Base-by-base conservation (phyloP, 2,888 invertebrate genomes). In the Oasisia sp. region DNA sequence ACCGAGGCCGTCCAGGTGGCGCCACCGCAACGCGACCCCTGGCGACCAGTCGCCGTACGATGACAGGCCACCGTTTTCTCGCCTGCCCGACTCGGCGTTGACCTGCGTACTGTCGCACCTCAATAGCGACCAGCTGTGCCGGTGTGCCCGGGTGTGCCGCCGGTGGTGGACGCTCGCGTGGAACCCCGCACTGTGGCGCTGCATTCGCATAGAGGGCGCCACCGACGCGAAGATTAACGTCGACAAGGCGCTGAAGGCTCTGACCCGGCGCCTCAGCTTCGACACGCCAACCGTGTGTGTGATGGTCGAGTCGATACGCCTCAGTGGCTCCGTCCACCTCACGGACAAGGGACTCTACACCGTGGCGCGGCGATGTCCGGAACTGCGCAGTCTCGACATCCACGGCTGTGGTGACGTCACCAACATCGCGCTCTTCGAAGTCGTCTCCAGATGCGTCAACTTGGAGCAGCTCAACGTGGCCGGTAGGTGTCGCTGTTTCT, bases 381-480 rank as follows among this genome's bases (percentile, higher is more conserved):
- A 98, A 95, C 96, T 98, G 92, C 97, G 98, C 8, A 98, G 98
- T 95, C 96, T 98, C 92, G 98, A 98, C 93, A 97, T 98, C 92
- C 98, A 98, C 93, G 97, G 97, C 1, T 98, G 98, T 94, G 97
- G 97, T 92, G 97, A 97, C 93, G 97, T 98, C 94, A 98, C 98
- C 92, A 98, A 98, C 94, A 97, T 97, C 91, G 97, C 98, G 0
- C 96, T 98, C 92, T 97, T 97, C 92, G 98, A 98, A 94, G 97
- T 98, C 12, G 97, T 98, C 92, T 97, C 98, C 5, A 97, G 98
- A 95, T 98, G 98, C 96, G 97, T 97, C 93, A 98, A 98, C 96
- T 96, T 98, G 92, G 98, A 98, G 96, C 98, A 98, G 96, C 97
- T 98, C 91, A 98, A 98, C 96, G 97, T 98, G 92, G 27, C 96